Conservation (phyloP, 2,113 vertebrate species). For the Cyanistes caeruleus region DNA sequence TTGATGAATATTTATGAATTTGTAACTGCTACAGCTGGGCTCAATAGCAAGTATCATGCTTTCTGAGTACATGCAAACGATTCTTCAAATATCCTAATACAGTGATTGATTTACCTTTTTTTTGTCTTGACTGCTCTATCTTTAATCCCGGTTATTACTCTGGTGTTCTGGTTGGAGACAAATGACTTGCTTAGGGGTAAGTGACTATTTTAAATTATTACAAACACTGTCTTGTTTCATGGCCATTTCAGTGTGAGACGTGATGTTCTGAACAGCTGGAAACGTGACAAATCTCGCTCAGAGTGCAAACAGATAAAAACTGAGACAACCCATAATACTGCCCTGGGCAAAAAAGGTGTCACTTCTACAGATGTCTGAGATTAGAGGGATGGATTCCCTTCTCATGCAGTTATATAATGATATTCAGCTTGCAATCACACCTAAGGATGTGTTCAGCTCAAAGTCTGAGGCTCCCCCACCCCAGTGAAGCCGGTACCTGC, state of each 20-base stretch:
- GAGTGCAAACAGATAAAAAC: slow-evolving; percentile 14
- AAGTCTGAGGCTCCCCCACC: not conserved
- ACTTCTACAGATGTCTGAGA: not conserved
- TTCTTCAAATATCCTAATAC: slow-evolving; percentile 60
- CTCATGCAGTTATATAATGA: not conserved
- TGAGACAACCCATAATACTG: not conserved
- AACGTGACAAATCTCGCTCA: slow-evolving; percentile 11
- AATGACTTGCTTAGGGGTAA: slow-evolving; percentile 55
- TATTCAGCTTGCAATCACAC: not conserved
- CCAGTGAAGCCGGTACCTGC: not conserved
- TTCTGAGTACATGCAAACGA: slow-evolving; percentile 59
- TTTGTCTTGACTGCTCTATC: slow-evolving; percentile 64
- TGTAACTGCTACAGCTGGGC: slow-evolving; percentile 4
- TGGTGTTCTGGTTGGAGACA: slow-evolving; percentile 14
- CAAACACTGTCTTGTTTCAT: slow-evolving; percentile 29
- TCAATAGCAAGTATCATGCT: slow-evolving; percentile 53
- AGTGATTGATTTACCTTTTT: slow-evolving; percentile 69
- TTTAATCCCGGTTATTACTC: slow-evolving; percentile 60
- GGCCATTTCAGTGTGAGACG: slow-evolving; percentile 11
- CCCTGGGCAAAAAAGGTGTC: not conserved
- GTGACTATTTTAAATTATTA: slow-evolving; percentile 54
- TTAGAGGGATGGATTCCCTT: not conserved
- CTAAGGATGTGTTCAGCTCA: not conserved
- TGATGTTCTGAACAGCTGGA: slow-evolving; percentile 1
- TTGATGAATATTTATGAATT: slow-evolving; percentile 71